phyloP scores from a whole-genome alignment of 2,888 invertebrate species.

The Ophioninae sp. region DNA sequence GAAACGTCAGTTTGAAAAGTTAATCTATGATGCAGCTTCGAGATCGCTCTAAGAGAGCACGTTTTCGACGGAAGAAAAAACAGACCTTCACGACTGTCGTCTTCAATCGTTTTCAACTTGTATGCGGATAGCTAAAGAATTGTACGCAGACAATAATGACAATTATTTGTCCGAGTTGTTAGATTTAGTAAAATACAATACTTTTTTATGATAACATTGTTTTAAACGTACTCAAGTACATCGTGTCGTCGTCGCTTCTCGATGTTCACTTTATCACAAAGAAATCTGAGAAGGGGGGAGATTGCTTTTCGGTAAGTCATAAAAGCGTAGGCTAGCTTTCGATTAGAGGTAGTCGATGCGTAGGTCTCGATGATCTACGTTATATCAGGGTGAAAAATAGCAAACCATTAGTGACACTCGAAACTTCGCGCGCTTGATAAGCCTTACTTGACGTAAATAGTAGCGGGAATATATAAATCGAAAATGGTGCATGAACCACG shows the following conservation, averaged over 20 bases:
- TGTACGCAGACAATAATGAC: background rate
- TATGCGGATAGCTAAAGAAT: background rate
- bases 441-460: background rate
- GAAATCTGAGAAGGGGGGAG: background rate
- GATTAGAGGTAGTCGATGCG: background rate
- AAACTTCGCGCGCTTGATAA: background rate
- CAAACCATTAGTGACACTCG: background rate
- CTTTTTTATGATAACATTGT: background rate
- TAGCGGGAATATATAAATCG: background rate
- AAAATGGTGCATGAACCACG: conserved; percentile 68
- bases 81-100: background rate
- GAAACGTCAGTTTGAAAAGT: too few species aligned
- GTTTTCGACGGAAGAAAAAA: background rate
- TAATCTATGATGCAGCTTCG: too few species aligned
- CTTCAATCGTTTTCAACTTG: background rate
- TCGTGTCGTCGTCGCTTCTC: background rate
- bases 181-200: background rate
- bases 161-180: background rate
- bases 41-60: background rate
- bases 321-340: background rate
- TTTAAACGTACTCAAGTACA: background rate
- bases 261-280: background rate
- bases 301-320: background rate
- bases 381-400: background rate
- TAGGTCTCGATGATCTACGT: background rate